Conservation (phyloP, 1,140 invertebrate genomes). For the Sycobia sp. region DNA sequence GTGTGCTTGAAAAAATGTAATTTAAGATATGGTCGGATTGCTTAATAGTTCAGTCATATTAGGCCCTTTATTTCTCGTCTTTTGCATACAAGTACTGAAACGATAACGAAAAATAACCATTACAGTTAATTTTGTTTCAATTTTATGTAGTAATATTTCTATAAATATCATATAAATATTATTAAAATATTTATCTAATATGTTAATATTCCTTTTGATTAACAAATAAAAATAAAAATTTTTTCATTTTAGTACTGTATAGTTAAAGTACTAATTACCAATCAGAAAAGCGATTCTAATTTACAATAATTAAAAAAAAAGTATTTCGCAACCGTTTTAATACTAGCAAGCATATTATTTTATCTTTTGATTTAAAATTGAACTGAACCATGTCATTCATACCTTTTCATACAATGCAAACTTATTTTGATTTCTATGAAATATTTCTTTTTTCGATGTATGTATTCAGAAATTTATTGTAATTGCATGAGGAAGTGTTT, state of each 20-base stretch:
- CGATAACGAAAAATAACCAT: not conserved
- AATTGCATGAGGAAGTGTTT: slow-evolving; percentile 30
- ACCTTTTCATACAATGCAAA: slow-evolving; percentile 2
- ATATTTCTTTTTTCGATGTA: slow-evolving; percentile 29
- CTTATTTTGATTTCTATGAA: slow-evolving; percentile 19
- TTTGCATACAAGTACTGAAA: slow-evolving; percentile 7
- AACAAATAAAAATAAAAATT: not conserved
- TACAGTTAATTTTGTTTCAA: too few relatives aligned
- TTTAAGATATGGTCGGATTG: slow-evolving; percentile 33
- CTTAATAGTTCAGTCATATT: slow-evolving; percentile 22
- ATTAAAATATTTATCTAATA: too few relatives aligned
- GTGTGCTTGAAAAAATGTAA: slow-evolving; percentile 19
- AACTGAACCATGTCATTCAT: slow-evolving; percentile 13
- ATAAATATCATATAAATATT: too few relatives aligned
- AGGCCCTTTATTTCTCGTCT: slow-evolving; percentile 26
- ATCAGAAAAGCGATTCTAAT: too few relatives aligned
- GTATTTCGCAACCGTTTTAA: too few relatives aligned
- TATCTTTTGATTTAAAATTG: not conserved
- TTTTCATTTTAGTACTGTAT: too few relatives aligned
- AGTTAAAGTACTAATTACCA: too few relatives aligned
- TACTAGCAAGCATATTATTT: not conserved
- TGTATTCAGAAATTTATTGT: slow-evolving; percentile 20
- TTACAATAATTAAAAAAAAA: not conserved
- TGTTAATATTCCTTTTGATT: not conserved
- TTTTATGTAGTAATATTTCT: too few relatives aligned